These are phyloP conservation scores for Coryphaenoides rupestris DNA, from an alignment of 2,113 vertebrate genomes.

Conservation along the genomic window DNA sequence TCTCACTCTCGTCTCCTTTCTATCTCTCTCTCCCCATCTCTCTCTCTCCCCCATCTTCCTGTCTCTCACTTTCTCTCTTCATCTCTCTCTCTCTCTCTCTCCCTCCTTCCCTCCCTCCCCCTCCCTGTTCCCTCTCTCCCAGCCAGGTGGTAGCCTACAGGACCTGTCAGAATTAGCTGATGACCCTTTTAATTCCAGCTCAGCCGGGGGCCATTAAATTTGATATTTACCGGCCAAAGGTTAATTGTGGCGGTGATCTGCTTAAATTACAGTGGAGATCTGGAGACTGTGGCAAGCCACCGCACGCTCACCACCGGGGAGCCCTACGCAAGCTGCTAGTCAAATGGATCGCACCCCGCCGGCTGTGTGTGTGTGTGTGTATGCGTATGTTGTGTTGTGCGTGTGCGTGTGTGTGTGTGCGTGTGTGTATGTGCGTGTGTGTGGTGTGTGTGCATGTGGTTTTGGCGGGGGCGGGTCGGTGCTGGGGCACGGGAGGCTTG, in stretches of 20 bases:
- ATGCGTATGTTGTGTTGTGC: too few species aligned
- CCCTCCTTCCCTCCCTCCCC: conserved; percentile 28
- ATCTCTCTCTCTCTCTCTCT: conserved; percentile 20
- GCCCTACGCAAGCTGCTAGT: conserved; percentile 64
- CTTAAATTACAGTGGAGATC: conserved; percentile 86
- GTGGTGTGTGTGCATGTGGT: too few species aligned
- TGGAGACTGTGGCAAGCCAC: conserved; percentile 61
- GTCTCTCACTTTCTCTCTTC: conserved; percentile 7
- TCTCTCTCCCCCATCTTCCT: conserved; percentile 37
- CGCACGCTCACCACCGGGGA: conserved; percentile 50
- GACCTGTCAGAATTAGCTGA: conserved; percentile 89
- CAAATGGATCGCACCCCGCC: too few species aligned
- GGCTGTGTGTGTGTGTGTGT: too few species aligned
- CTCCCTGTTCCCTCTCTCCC: conserved; percentile 72
- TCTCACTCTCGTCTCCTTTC: too few species aligned
- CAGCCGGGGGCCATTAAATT: conserved; percentile 90
- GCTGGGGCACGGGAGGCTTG: conserved; percentile 28
- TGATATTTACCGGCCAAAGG: conserved; percentile 94
- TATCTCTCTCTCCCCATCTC: conserved; percentile 6
- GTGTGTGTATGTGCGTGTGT: too few species aligned
- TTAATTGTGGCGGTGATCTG: conserved; percentile 90
- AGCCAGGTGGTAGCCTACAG: conserved; percentile 87
- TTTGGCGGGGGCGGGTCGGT: conserved; percentile 46
- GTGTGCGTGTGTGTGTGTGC: too few species aligned
- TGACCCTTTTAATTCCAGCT: conserved; percentile 89